These are phyloP conservation scores for Eupithecia vulgata DNA, from an alignment of 2,888 invertebrate species.

Conservation along the genomic window DNA sequence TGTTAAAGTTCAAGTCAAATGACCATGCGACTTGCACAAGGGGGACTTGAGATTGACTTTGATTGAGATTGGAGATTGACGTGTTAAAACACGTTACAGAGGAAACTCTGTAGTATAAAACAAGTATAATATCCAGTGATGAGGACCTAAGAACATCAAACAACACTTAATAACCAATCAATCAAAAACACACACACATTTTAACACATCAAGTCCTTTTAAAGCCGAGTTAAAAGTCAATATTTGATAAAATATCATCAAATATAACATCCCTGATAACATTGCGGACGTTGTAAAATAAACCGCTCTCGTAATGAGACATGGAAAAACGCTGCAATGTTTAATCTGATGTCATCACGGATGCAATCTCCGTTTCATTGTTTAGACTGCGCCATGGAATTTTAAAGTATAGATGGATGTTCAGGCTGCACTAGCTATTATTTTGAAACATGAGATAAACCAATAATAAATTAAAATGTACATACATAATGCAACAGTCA, in stretches of 20 bases:
- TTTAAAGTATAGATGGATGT: constrained; percentile 17
- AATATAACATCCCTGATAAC: constrained; percentile 15
- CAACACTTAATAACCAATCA: neutral
- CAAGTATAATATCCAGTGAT: no score
- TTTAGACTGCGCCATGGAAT: constrained; percentile 57
- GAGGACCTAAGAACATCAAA: neutral
- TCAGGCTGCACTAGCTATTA: neutral
- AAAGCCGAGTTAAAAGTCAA: neutral
- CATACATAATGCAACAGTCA: neutral
- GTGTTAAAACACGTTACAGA: no score
- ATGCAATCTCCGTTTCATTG: constrained; percentile 70
- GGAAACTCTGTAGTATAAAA: no score
- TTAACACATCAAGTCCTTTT: neutral
- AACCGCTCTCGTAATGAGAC: constrained; percentile 61
- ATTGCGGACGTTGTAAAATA: constrained; percentile 40
- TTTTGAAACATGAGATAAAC: neutral
- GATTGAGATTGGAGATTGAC: no score
- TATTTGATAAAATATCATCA: neutral
- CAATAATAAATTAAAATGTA: neutral
- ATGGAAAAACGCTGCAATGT: constrained; percentile 73
- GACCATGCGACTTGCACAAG: neutral
- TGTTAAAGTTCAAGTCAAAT: no score
- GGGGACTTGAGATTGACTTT: neutral
- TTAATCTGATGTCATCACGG: constrained; percentile 75
- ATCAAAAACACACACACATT: neutral